Percentiles rank a stretch among this genome's conserved stretches.
phyloP scores from a whole-genome alignment of 2,113 vertebrate genomes.

The Arothron firmamentum region DNA sequence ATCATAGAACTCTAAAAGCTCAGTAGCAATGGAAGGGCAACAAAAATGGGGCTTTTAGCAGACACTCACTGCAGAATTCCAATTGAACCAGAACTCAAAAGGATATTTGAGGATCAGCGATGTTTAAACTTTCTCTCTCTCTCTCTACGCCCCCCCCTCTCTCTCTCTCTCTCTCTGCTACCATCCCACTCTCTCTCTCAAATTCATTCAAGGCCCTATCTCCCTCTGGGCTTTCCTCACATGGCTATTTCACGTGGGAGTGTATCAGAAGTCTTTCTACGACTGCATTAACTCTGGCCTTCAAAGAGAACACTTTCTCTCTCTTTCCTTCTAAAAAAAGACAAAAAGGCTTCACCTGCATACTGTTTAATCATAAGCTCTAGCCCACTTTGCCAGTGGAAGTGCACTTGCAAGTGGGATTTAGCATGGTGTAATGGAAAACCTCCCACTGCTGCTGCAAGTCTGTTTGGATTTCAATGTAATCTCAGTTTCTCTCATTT shows the following conservation, averaged over 20 bases:
- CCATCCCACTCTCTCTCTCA: constrained; percentile 49
- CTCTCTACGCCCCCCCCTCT: constrained; percentile 40
- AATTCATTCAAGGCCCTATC: constrained; percentile 68
- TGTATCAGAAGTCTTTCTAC: constrained; percentile 63
- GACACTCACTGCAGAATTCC: constrained; percentile 62
- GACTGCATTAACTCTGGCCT: constrained; percentile 73
- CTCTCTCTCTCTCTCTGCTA: constrained; percentile 42
- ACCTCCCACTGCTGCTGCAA: constrained; percentile 27
- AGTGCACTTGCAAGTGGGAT: constrained; percentile 63
- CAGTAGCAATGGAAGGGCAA: constrained; percentile 52
- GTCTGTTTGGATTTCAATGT: constrained; percentile 41
- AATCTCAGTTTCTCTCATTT: constrained; percentile 45
- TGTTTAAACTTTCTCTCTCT: constrained; percentile 60
- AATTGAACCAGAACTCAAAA: constrained; percentile 69
- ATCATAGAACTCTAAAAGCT: constrained; percentile 72
- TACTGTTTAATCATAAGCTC: constrained; percentile 68
- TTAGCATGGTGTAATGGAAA: constrained; percentile 53
- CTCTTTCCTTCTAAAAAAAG: constrained; percentile 29
- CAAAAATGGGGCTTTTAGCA: constrained; percentile 68
- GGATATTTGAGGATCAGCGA: constrained; percentile 71
- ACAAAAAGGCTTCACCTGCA: constrained; percentile 58
- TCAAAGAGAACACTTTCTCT: constrained; percentile 61
- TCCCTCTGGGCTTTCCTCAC: constrained; percentile 65
- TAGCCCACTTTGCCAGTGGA: constrained; percentile 63
- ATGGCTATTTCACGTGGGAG: constrained; percentile 65